Evolutionary conservation across 2,797 vertebrate species (phyloP).

Genomic region (Mus caroli): DNA sequence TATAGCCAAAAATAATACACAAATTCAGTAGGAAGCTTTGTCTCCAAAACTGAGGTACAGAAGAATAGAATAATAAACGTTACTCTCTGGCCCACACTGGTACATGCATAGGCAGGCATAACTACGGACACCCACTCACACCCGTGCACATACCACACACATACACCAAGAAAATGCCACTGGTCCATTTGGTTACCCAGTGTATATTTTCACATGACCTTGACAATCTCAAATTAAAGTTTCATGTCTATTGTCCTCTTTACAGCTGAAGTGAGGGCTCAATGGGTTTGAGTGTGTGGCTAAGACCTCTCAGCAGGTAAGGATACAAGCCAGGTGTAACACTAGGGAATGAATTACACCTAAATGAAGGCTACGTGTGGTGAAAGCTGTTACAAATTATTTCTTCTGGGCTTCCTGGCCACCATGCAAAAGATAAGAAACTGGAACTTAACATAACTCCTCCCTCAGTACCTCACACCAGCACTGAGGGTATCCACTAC

Average conservation of each 20-base stretch:
- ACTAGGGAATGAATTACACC: not conserved
- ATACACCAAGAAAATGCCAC: not conserved
- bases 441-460: not conserved
- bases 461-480: not conserved
- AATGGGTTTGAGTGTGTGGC: not conserved
- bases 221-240: conserved; percentile 14
- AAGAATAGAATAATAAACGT: not conserved
- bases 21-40: not conserved
- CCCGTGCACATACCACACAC: not conserved
- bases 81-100: not conserved
- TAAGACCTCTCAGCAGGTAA: not conserved
- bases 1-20: not conserved
- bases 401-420: conserved; percentile 33
- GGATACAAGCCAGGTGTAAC: conserved; percentile 4
- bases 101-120: not conserved
- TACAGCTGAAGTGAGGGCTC: not conserved
- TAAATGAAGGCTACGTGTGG: not conserved
- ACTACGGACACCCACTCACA: not conserved
- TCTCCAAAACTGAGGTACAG: not conserved
- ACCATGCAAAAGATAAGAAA: not conserved
- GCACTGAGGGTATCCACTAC: no score
- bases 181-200: not conserved
- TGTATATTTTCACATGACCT: not conserved
- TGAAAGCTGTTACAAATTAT: not conserved
- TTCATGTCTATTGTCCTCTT: not conserved